A percentile compares a stretch with the other conserved stretches of the same genome.
Evolutionary conservation across 2,113 vertebrate genomes (phyloP).

Genomic region (Helogale parvula): DNA sequence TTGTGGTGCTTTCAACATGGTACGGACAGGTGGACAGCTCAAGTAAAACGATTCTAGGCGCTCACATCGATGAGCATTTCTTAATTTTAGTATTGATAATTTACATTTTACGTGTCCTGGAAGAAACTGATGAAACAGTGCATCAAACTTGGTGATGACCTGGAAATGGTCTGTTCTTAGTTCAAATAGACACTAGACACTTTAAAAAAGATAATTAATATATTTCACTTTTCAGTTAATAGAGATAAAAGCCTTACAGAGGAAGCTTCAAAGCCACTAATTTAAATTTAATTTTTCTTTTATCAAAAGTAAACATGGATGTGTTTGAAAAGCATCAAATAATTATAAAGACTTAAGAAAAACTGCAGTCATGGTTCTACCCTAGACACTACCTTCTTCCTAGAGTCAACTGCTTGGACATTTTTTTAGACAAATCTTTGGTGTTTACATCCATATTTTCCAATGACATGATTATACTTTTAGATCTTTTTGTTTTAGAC

Average conservation of each 20-base stretch:
- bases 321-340: neutral
- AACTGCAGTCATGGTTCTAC: neutral
- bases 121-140: neutral
- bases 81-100: neutral
- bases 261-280: neutral
- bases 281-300: slow-evolving; percentile 23
- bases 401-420: neutral
- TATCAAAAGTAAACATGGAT: neutral
- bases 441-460: neutral
- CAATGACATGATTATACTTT: neutral
- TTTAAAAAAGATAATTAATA: neutral
- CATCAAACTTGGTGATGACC: neutral
- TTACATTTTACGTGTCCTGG: neutral
- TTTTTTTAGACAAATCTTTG: neutral
- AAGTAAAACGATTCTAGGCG: neutral
- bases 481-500: neutral
- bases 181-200: neutral
- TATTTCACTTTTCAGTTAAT: neutral
- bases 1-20: neutral
- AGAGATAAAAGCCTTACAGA: neutral
- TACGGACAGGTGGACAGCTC: neutral
- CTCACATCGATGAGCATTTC: rapidly evolving
- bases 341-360: neutral
- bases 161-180: neutral
- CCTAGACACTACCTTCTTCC: neutral